Percentiles rank a stretch among this genome's conserved stretches.
phyloP scores from a whole-genome alignment of 2,888 invertebrate genomes.

The Dermolepida albohirtum region DNA sequence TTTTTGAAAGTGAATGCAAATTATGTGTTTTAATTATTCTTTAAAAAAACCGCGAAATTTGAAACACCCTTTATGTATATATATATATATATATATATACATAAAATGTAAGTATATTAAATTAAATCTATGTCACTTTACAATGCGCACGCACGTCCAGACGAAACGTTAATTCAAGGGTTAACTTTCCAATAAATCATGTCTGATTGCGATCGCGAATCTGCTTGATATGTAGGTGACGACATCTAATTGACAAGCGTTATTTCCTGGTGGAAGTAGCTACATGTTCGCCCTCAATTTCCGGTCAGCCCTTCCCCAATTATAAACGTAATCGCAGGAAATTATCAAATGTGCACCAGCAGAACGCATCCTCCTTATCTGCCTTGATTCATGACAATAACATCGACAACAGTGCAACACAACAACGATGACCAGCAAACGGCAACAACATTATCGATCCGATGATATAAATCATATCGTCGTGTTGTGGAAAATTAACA shows the following conservation, averaged over 20 bases:
- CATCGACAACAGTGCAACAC: conserved; percentile 19
- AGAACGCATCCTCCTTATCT: conserved; percentile 62
- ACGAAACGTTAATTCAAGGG: conserved; percentile 19
- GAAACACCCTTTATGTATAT: no score
- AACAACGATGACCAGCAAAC: conserved; percentile 12
- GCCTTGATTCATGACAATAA: conserved; percentile 57
- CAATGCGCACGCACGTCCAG: not conserved
- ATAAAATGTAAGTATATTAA: no score
- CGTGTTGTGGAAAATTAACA: conserved; percentile 38
- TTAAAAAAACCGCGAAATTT: no score
- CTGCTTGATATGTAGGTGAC: conserved; percentile 52
- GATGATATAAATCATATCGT: conserved; percentile 38
- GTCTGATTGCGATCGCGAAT: conserved; percentile 48
- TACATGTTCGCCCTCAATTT: conserved; percentile 65
- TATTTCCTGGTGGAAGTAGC: conserved; percentile 64
- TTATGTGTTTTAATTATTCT: no score
- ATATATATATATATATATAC: no score
- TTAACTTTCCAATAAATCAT: conserved; percentile 43
- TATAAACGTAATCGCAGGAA: conserved; percentile 66
- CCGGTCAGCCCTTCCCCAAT: conserved; percentile 66
- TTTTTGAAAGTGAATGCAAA: no score
- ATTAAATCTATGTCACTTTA: not conserved
- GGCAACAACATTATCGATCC: conserved; percentile 33
- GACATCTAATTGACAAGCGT: conserved; percentile 64
- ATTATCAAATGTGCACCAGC: conserved; percentile 64